phyloP scores from a whole-genome alignment of 2,888 invertebrate genomes.

The Stenchaetothrips biformis region DNA sequence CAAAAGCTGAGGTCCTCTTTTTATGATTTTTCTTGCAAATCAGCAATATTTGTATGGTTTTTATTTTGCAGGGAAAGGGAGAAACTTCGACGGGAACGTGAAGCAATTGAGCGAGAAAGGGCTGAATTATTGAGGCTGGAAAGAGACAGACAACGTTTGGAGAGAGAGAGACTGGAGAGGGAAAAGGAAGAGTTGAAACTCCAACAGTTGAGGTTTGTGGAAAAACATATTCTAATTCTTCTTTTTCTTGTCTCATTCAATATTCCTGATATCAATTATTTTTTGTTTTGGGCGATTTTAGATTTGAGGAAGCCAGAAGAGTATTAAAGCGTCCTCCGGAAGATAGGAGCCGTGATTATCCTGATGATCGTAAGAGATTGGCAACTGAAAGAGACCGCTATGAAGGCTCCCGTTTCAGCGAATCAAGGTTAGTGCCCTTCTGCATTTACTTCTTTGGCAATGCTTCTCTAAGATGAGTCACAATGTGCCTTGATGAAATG shows the following conservation, averaged over 20 bases:
- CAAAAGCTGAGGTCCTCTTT: conserved; percentile 23
- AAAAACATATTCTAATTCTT: too few relatives aligned
- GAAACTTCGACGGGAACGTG: conserved; percentile 75
- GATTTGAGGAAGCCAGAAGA: neutral
- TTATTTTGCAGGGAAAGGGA: conserved; percentile 60
- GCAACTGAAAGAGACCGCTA: conserved; percentile 35
- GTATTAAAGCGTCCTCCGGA: neutral
- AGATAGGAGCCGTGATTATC: conserved; percentile 29
- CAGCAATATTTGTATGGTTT: conserved; percentile 35
- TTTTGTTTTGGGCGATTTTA: neutral
- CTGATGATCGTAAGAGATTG: conserved; percentile 36
- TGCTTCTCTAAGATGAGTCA: too few relatives aligned
- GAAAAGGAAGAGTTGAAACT: conserved; percentile 80
- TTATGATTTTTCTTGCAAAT: conserved; percentile 21
- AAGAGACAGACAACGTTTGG: conserved; percentile 72
- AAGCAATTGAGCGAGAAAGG: conserved; percentile 82
- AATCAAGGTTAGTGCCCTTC: neutral
- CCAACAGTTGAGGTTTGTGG: conserved; percentile 62
- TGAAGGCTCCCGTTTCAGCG: conserved; percentile 27
- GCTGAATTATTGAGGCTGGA: conserved; percentile 77
- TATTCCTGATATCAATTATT: neutral
- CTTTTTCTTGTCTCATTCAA: neutral
- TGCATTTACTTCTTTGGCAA: too few relatives aligned
- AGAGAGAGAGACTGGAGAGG: conserved; percentile 67
- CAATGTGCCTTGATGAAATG: too few relatives aligned